Evolutionary conservation across 2,888 invertebrate species (phyloP), one percentile per base, ranked within the genome.

Genomic region (Cataglyphis rosenhaueri): DNA sequence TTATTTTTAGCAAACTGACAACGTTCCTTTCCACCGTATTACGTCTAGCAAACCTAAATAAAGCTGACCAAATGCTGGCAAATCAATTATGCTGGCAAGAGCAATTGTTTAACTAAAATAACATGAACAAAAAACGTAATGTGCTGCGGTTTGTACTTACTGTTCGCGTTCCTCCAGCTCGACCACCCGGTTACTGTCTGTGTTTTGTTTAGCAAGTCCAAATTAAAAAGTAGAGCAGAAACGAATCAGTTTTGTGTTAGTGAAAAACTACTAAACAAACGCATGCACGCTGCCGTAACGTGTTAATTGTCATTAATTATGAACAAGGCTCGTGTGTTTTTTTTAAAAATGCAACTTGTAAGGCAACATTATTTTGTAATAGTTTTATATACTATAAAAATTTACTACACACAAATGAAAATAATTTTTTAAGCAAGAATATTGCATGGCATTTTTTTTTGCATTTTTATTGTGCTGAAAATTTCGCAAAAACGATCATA

Each of bases 121-220:
- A 76, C 68, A 35, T 59, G 44, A 59, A 61, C 59, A 52, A 35
- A 59, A 25, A 25, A 81, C 59, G 70, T 62, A 73, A 83, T 85
- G 84, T 83, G 83, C 76, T 76, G 75, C 83, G 83, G 84, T 84
- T 87, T 86, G 89, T 95, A 97, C 97, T 97, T 96, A 97, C 97
- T 97, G 97, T 95, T 97, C 97, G 94, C 97, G 96, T 95, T 97
- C 97, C 95, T 97, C 97, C 96, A 97, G 95, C 94, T 97, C 97
- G 93, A 94, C 94, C 95, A 97, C 96, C 89, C 97, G 96, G 95
- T 96, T 97, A 96, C 97, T 97, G 96, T 97, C 97, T 97, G 96
- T 95, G 93, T 93, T 92, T 94, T 93, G 94, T 94, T 94, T 94
- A 93, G 93, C 94, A 94, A 95, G 94, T 95, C 95, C 95, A 94